These are phyloP conservation scores for Caradrina clavipalpis DNA, from an alignment of 2,888 invertebrate genomes.

Conservation along the genomic window DNA sequence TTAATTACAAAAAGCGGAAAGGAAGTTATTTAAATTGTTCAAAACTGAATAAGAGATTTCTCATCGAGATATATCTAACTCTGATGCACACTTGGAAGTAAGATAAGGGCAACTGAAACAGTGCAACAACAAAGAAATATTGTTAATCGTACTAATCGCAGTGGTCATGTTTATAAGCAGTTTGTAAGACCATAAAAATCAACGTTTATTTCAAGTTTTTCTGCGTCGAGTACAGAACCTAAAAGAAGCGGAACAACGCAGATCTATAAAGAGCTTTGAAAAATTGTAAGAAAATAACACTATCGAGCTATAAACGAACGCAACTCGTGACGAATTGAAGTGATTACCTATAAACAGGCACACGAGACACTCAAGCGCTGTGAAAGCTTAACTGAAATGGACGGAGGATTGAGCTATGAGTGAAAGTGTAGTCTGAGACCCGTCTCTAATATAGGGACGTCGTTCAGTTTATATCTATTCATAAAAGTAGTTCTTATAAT, in stretches of 20 bases:
- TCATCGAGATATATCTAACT: too few species aligned
- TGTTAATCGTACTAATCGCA: too few species aligned
- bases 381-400: constrained; percentile 10
- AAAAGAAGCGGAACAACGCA: not conserved
- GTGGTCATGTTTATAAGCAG: not conserved
- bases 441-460: constrained; percentile 35
- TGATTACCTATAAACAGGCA: not conserved
- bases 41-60: too few species aligned
- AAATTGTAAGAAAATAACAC: not conserved
- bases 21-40: too few species aligned
- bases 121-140: too few species aligned
- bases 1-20: too few species aligned
- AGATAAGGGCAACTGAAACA: too few species aligned
- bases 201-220: not conserved
- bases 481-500: not conserved
- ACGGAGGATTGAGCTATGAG: constrained; percentile 9
- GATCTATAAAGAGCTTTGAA: not conserved
- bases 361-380: not conserved
- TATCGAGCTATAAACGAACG: not conserved
- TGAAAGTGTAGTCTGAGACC: not conserved
- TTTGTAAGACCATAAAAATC: constrained; percentile 21
- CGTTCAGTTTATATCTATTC: not conserved
- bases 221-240: constrained; percentile 39
- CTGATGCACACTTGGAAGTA: too few species aligned
- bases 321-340: not conserved